These are phyloP conservation scores for Argya squamiceps DNA, from an alignment of 2,797 vertebrate species.

Conservation along the genomic window DNA sequence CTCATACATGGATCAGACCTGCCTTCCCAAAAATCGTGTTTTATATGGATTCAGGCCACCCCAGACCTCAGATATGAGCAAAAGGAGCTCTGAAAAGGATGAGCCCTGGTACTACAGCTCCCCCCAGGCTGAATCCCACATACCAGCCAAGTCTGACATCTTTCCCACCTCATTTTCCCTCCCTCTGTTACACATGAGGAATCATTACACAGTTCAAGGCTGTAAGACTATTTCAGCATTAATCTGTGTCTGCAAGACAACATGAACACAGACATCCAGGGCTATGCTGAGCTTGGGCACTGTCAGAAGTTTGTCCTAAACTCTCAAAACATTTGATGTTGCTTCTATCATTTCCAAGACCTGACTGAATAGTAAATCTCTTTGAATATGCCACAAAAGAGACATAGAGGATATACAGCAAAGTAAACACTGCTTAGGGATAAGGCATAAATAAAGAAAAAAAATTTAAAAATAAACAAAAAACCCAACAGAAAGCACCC, in stretches of 20 bases:
- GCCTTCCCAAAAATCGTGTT: background rate
- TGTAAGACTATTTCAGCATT: background rate
- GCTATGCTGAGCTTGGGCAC: background rate
- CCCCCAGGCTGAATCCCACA: background rate
- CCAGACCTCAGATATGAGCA: background rate
- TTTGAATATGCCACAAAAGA: background rate
- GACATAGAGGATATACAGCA: background rate
- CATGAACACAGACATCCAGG: background rate
- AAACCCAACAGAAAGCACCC: background rate
- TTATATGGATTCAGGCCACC: background rate
- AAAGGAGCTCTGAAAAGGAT: background rate
- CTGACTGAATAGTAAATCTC: background rate
- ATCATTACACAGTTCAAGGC: background rate
- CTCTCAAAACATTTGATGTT: background rate
- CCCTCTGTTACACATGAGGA: background rate
- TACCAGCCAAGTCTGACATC: background rate
- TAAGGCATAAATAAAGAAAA: background rate
- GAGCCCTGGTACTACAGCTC: background rate
- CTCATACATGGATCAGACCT: accelerated
- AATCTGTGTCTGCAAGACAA: background rate
- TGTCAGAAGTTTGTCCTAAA: background rate
- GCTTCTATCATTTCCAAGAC: background rate
- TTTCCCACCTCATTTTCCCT: background rate
- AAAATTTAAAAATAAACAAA: background rate
- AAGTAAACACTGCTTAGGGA: background rate